Percentiles rank a stretch among this genome's conserved stretches.
These are phyloP conservation scores for Ctenomys sociabilis DNA, from an alignment of 2,113 vertebrate species.

Conservation along the genomic window DNA sequence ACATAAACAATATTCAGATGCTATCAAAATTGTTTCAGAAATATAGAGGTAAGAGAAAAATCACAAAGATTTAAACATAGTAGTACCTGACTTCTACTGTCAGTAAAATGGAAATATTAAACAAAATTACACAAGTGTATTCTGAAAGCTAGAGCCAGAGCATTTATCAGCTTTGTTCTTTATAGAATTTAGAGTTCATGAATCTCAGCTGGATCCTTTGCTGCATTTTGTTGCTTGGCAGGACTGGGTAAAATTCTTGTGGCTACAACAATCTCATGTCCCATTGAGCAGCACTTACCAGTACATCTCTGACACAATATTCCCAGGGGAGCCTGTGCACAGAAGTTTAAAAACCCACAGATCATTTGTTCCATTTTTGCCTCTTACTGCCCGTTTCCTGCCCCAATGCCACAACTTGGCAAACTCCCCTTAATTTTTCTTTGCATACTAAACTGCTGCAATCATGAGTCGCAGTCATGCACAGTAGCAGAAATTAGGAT, in stretches of 20 bases:
- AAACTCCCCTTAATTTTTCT: neutral
- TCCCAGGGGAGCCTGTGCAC: neutral
- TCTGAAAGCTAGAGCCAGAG: neutral
- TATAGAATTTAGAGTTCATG: neutral
- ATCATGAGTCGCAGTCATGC: neutral
- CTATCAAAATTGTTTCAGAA: neutral
- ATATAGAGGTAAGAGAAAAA: neutral
- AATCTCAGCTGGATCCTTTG: neutral
- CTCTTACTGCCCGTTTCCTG: fast-evolving
- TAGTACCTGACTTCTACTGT: neutral
- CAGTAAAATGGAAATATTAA: neutral
- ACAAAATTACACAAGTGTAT: neutral
- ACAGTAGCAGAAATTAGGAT: neutral
- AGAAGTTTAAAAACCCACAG: neutral
- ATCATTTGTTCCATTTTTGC: neutral
- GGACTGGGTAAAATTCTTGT: neutral
- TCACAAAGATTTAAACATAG: neutral
- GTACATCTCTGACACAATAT: constrained; percentile 16
- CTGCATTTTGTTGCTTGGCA: neutral
- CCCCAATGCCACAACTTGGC: fast-evolving
- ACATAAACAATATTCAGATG: neutral
- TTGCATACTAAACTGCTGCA: neutral
- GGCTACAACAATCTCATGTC: neutral
- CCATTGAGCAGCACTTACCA: neutral
- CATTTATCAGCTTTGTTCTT: neutral